A percentile compares a stretch with the other conserved stretches of the same genome.
These are phyloP conservation scores for Oreocharis arfaki DNA, from an alignment of 2,113 vertebrate genomes.

Conservation along the genomic window DNA sequence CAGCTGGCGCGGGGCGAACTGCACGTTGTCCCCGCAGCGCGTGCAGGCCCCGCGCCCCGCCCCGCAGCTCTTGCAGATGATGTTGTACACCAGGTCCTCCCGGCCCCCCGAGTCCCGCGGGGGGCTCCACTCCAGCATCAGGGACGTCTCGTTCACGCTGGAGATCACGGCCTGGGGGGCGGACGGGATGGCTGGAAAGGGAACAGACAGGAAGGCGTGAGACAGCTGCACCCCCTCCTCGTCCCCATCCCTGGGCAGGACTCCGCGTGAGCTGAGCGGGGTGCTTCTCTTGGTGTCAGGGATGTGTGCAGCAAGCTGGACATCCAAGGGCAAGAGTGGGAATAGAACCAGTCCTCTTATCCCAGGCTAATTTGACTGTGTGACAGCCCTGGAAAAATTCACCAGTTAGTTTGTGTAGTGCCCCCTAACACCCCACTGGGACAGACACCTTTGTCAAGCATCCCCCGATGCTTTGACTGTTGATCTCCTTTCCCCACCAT, in stretches of 20 bases:
- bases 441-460: not conserved
- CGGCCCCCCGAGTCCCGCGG: constrained; percentile 85
- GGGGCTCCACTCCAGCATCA: constrained; percentile 87
- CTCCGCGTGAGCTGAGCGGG: fast-evolving
- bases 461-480: not conserved
- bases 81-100: constrained; percentile 92
- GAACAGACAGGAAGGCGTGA: not conserved
- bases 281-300: not conserved
- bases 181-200: constrained; percentile 82
- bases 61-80: constrained; percentile 95
- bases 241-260: not conserved
- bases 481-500: fast-evolving
- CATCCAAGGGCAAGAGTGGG: not conserved
- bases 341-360: not conserved
- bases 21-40: constrained; percentile 93
- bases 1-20: constrained; percentile 89
- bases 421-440: not conserved
- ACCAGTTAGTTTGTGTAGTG: not conserved
- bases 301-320: not conserved
- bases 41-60: constrained; percentile 83
- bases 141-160: constrained; percentile 91
- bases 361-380: not conserved
- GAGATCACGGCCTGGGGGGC: constrained; percentile 88
- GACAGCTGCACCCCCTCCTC: not conserved
- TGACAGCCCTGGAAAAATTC: not conserved